Percentiles rank a stretch among this genome's conserved stretches.
Evolutionary conservation across 2,888 invertebrate genomes (phyloP).

Genomic region (Cerceris rybyensis): DNA sequence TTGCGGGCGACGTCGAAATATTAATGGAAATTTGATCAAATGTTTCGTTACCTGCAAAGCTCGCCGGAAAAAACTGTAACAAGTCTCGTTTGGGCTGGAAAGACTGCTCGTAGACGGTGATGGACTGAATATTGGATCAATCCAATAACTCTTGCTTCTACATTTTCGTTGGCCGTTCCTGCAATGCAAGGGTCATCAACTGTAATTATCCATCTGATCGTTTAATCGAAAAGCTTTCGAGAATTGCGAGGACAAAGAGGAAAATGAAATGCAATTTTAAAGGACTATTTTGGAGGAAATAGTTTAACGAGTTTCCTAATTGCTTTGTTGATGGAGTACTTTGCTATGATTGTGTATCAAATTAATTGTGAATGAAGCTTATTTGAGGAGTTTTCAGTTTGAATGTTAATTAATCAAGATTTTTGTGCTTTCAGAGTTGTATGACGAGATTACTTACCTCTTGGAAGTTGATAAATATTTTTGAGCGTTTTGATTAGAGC

Average conservation of each 20-base stretch:
- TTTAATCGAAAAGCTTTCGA: background rate
- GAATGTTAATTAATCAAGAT: no score
- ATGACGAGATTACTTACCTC: slow-evolving; percentile 2
- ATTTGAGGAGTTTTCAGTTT: no score
- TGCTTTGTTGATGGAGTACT: no score
- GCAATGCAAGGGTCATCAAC: slow-evolving; percentile 46
- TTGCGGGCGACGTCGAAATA: slow-evolving; percentile 6
- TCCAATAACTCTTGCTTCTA: slow-evolving; percentile 85
- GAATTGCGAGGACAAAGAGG: background rate
- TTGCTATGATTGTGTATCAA: no score
- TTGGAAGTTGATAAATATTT: slow-evolving; percentile 64
- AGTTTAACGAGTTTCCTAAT: no score
- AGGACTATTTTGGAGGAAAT: no score
- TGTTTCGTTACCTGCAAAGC: slow-evolving; percentile 87
- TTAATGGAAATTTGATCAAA: slow-evolving; percentile 13
- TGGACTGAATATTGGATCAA: slow-evolving; percentile 84
- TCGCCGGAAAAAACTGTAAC: slow-evolving; percentile 95
- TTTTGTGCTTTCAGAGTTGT: background rate
- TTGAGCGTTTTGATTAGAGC: slow-evolving; percentile 62
- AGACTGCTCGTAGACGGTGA: slow-evolving; percentile 92
- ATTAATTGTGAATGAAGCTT: no score
- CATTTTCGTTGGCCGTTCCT: slow-evolving; percentile 82
- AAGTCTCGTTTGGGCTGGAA: slow-evolving; percentile 95
- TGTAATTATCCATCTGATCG: slow-evolving; percentile 23
- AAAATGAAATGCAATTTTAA: background rate